Conservation (phyloP, 2,113 vertebrate species). For the Apodemus speciosus region DNA sequence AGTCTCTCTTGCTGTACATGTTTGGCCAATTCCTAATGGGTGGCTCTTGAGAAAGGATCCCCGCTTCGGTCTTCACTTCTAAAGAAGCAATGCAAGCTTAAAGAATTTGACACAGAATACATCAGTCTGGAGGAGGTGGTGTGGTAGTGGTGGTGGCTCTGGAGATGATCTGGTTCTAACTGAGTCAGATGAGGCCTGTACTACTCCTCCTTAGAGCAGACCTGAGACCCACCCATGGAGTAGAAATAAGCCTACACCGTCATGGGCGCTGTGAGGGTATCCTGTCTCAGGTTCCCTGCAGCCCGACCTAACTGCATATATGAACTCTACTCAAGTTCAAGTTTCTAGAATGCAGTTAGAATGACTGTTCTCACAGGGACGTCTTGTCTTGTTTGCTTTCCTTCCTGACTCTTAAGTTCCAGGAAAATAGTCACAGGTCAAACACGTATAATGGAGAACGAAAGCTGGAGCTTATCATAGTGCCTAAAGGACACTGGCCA, state of each 20-base stretch:
- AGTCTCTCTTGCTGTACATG: not conserved
- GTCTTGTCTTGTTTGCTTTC: not conserved
- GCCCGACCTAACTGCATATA: not conserved
- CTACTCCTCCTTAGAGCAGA: not conserved
- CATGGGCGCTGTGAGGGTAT: not conserved
- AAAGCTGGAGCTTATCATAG: not conserved
- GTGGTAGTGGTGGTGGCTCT: not conserved
- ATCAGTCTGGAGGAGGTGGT: not conserved
- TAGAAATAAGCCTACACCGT: not conserved
- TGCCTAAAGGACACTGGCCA: not conserved
- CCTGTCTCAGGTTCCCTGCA: not conserved
- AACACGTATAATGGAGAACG: not conserved
- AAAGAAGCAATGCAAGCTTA: not conserved
- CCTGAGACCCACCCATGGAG: not conserved
- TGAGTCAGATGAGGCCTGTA: not conserved
- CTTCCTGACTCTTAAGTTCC: not conserved
- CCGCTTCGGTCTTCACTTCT: not conserved
- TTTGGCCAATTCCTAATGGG: not conserved
- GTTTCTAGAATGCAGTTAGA: not conserved
- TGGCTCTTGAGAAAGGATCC: not conserved
- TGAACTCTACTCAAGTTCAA: not conserved
- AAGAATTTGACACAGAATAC: not conserved
- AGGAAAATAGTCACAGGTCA: not conserved
- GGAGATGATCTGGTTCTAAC: not conserved
- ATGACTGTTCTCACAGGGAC: not conserved